A percentile compares a stretch with the other conserved stretches of the same genome.
phyloP scores from a whole-genome alignment of 2,797 vertebrate genomes.

The Lacerta agilis region DNA sequence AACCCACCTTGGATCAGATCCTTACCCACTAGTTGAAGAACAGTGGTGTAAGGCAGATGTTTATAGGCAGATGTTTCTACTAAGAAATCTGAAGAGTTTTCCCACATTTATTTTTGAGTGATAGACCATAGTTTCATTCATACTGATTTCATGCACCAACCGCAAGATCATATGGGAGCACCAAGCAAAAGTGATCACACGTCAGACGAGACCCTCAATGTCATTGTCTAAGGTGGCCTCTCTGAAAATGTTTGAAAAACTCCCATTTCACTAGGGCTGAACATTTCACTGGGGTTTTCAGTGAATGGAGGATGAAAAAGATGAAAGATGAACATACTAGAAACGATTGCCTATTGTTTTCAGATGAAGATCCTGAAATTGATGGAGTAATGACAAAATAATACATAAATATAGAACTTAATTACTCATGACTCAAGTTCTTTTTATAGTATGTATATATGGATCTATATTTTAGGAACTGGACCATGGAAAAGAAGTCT shows the following conservation, averaged over 20 bases:
- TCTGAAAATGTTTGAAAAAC: background rate
- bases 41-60: no score
- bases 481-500: background rate
- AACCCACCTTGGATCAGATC: no score
- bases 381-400: background rate
- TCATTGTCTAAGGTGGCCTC: background rate
- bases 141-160: background rate
- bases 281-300: background rate
- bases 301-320: background rate
- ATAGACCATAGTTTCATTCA: background rate
- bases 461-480: constrained; percentile 48
- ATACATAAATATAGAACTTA: background rate
- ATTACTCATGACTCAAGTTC: background rate
- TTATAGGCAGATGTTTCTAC: no score
- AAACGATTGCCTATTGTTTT: background rate
- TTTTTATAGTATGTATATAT: constrained; percentile 12
- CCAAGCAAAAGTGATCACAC: background rate
- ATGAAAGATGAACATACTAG: background rate
- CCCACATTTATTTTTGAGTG: background rate
- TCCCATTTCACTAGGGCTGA: background rate
- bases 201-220: background rate
- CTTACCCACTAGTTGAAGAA: background rate
- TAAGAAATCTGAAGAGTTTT: background rate
- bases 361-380: background rate
- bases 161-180: background rate